Base-by-base conservation (phyloP, 2,888 invertebrate genomes). In the Aphodius sticticus region DNA sequence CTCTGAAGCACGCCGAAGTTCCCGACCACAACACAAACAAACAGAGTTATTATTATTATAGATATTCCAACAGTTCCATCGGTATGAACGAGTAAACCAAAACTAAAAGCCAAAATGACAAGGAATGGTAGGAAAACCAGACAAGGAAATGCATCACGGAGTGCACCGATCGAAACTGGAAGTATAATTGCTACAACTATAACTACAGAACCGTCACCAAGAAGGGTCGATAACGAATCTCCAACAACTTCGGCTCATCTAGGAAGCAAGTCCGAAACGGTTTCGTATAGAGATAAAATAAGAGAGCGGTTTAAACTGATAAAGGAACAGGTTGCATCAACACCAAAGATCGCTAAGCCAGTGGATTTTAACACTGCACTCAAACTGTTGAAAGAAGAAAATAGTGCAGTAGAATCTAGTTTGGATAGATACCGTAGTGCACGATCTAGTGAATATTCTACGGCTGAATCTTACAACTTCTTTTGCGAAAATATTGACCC, bases 201-300 rank as follows among this genome's bases (percentile, higher is more conserved):
- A 35, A 7, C 26, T 26, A 14, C 6, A 6, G 74, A 74, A 74
- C 26, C 16, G 12, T 6, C 37, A 36, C n/a, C 74, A 7, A 53
- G 53, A 9, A 2, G 53, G 53, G 53, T 53, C 7, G 53, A 53
- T 9, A 53, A 53, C 53, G 53, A 53, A 53, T 9, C 53, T 5
- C 53, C 16, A 35, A 78, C 16, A 36, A 71, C 69, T 38, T 81
- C 82, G 78, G 82, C 84, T 79, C 77, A 80, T 37, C 76, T 83
- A 78, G 82, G 84, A 26, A 82, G 81, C 69, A 84, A 84, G 83
- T 86, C 86, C 14, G 88, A 88, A 76, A 84, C 84, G 7, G 86
- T 86, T 81, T 88, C 89, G 0, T 89, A 90, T 81, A 85, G 88
- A 81, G 89, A 90, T 69, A 87, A 87, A 82, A 85, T 90, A 36